Conservation (phyloP, 2,888 invertebrate species). For the Nomada ferruginata region DNA sequence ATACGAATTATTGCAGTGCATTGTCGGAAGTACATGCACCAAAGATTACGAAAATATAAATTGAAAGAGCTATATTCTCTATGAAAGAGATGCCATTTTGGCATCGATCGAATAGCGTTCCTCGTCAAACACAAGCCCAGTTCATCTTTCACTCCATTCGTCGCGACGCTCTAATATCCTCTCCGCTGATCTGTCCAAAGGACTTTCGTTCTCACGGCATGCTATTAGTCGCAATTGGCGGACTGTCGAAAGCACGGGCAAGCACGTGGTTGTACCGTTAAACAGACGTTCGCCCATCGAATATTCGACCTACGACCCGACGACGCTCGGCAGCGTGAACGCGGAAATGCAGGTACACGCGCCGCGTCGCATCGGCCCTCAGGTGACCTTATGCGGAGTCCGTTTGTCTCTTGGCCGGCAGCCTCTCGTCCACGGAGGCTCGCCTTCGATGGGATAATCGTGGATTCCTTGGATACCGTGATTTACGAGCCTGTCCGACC, state of each 20-base stretch:
- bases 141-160: slow-evolving; percentile 10
- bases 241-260: slow-evolving; percentile 71
- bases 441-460: slow-evolving; percentile 59
- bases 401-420: slow-evolving; percentile 66
- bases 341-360: slow-evolving; percentile 66
- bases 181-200: background rate
- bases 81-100: too few species aligned
- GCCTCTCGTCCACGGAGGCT: slow-evolving; percentile 34
- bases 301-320: slow-evolving; percentile 72
- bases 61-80: too few species aligned
- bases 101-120: too few species aligned
- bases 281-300: slow-evolving; percentile 71
- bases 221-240: slow-evolving; percentile 25
- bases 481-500: slow-evolving; percentile 52
- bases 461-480: slow-evolving; percentile 41
- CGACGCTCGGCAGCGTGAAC: slow-evolving; percentile 66
- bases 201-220: slow-evolving; percentile 50
- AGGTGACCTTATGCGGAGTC: slow-evolving; percentile 62
- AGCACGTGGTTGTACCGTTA: slow-evolving; percentile 72
- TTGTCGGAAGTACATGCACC: too few species aligned
- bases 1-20: too few species aligned
- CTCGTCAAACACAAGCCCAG: background rate
- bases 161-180: background rate
- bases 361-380: slow-evolving; percentile 39
- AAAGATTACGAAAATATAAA: too few species aligned